Conservation (phyloP, 2,888 invertebrate genomes). For the Pomacea canaliculata region DNA sequence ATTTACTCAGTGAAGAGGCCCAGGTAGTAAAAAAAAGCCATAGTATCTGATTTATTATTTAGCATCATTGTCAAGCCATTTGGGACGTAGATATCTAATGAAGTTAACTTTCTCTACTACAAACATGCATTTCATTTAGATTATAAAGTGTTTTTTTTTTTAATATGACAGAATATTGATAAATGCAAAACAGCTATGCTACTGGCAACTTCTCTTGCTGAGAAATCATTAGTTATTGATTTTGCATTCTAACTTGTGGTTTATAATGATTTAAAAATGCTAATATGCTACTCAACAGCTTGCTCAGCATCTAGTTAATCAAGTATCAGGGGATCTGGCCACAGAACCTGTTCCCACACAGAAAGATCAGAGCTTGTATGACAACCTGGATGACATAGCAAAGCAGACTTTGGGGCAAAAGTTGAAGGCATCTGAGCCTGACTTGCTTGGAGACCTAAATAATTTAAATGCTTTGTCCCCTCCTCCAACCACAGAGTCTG, state of each 20-base stretch:
- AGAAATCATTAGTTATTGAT: too few relatives aligned
- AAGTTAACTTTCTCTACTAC: too few relatives aligned
- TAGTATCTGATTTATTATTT: too few relatives aligned
- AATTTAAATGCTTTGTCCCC: conserved; percentile 25
- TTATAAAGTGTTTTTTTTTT: too few relatives aligned
- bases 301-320: background rate
- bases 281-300: background rate
- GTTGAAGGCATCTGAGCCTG: conserved; percentile 13
- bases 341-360: background rate
- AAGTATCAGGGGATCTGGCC: background rate
- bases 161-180: too few relatives aligned
- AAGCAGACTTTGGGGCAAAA: conserved; percentile 6
- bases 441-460: conserved; percentile 24
- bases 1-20: conserved; percentile 41
- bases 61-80: too few relatives aligned
- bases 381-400: conserved; percentile 16
- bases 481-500: background rate
- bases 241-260: too few relatives aligned
- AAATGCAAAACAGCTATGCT: too few relatives aligned
- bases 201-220: too few relatives aligned
- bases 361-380: conserved; percentile 30
- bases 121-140: too few relatives aligned
- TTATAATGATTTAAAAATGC: too few relatives aligned
- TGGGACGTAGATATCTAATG: too few relatives aligned
- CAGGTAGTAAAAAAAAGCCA: conserved; percentile 28